Conservation (phyloP, 2,113 vertebrate species). For the Calcarius ornatus region DNA sequence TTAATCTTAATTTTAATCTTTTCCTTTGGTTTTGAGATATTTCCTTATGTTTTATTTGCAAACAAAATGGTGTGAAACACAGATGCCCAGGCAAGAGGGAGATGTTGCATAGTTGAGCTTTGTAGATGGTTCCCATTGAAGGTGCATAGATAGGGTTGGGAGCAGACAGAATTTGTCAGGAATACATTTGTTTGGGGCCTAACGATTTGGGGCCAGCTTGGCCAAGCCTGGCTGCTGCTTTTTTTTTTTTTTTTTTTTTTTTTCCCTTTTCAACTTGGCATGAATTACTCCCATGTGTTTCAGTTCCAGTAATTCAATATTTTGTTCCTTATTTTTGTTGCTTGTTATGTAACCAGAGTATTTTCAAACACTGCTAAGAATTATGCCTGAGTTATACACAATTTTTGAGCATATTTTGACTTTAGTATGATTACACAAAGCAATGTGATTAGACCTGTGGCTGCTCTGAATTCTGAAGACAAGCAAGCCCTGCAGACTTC, state of each 20-base stretch:
- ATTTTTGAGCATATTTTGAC: slow-evolving; percentile 17
- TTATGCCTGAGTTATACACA: background rate
- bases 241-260: background rate
- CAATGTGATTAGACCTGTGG: slow-evolving; percentile 24
- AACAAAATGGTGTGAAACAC: background rate
- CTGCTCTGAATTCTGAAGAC: slow-evolving; percentile 14
- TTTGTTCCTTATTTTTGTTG: slow-evolving; percentile 56
- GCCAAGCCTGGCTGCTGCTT: slow-evolving; percentile 11
- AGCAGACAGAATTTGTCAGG: background rate
- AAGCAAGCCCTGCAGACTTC: background rate
- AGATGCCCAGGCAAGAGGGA: background rate
- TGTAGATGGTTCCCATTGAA: background rate
- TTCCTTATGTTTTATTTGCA: background rate
- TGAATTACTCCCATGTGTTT: slow-evolving; percentile 13
- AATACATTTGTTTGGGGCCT: slow-evolving; percentile 3
- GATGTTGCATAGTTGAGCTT: background rate
- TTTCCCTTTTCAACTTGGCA: background rate
- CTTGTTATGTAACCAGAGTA: slow-evolving; percentile 39
- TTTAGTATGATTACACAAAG: slow-evolving; percentile 1
- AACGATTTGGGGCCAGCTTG: slow-evolving; percentile 5
- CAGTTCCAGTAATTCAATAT: slow-evolving; percentile 38
- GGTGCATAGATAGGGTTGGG: background rate
- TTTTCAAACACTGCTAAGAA: slow-evolving; percentile 57
- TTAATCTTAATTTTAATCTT: background rate
- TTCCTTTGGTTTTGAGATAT: background rate